Conservation (phyloP, 2,888 invertebrate genomes). For the Heterodera filipjevi region DNA sequence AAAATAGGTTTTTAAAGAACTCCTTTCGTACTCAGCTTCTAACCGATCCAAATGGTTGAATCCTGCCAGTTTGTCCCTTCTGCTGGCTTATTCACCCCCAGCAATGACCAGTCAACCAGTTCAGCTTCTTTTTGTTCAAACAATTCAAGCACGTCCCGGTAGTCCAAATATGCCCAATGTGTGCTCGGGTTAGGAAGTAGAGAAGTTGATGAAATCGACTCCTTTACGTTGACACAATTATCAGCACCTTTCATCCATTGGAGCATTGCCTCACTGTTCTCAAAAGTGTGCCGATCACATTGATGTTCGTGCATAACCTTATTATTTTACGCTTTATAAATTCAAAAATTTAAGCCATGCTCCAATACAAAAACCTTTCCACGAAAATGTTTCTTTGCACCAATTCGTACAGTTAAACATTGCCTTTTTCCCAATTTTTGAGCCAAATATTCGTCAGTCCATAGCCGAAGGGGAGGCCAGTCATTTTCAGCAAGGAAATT, state of each 20-base stretch:
- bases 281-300: constrained; percentile 9
- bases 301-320: constrained; percentile 21
- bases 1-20: not conserved
- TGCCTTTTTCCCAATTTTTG: not conserved
- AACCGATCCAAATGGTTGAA: constrained; percentile 38
- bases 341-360: not conserved
- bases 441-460: constrained; percentile 15
- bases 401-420: constrained; percentile 15
- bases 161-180: constrained; percentile 38
- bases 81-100: constrained; percentile 1
- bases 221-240: not conserved
- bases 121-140: constrained; percentile 25
- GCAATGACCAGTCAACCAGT: constrained; percentile 26
- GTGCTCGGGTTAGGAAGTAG: constrained; percentile 8
- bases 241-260: constrained; percentile 8
- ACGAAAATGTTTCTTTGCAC: constrained; percentile 11
- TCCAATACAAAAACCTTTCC: not conserved
- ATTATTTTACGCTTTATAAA: not conserved
- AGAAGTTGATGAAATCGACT: not conserved
- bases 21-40: not conserved
- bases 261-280: constrained; percentile 13
- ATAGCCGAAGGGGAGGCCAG: constrained; percentile 13
- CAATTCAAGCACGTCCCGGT: constrained; percentile 21
- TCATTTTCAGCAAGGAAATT: constrained; percentile 22
- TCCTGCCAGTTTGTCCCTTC: constrained; percentile 7